Percentiles rank a stretch among this genome's conserved stretches.
phyloP scores from a whole-genome alignment of 2,888 invertebrate genomes.

The Parnassius smintheus region DNA sequence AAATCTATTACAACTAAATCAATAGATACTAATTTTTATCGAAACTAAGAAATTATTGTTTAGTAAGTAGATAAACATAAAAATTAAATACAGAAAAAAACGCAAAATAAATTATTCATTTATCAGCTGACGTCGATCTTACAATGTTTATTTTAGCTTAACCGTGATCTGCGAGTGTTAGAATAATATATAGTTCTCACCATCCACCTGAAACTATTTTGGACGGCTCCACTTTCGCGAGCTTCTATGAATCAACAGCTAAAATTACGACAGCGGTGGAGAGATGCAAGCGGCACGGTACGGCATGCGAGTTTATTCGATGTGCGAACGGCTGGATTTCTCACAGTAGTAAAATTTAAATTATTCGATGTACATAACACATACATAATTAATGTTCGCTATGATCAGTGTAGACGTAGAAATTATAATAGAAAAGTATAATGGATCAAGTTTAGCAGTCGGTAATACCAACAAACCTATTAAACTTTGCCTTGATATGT shows the following conservation, averaged over 20 bases:
- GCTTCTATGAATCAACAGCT: slow-evolving; percentile 68
- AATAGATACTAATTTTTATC: too few species aligned
- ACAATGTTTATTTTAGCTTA: slow-evolving; percentile 17
- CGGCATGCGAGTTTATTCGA: slow-evolving; percentile 52
- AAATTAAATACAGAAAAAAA: not conserved
- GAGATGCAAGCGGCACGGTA: slow-evolving; percentile 57
- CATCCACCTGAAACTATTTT: slow-evolving; percentile 60
- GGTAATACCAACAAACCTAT: slow-evolving; percentile 35
- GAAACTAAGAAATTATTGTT: too few species aligned
- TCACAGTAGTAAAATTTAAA: slow-evolving; percentile 28
- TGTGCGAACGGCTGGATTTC: slow-evolving; percentile 35
- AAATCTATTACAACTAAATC: too few species aligned
- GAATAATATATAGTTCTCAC: slow-evolving; percentile 61
- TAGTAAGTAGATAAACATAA: too few species aligned
- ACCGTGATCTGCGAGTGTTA: slow-evolving; percentile 35
- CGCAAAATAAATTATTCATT: too few species aligned
- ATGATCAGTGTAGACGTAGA: slow-evolving; percentile 52
- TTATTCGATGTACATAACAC: slow-evolving; percentile 28
- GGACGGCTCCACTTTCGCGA: slow-evolving; percentile 49
- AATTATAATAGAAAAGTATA: slow-evolving; percentile 46
- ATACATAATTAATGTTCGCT: slow-evolving; percentile 43
- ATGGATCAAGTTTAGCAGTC: slow-evolving; percentile 38
- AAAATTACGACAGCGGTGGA: slow-evolving; percentile 59
- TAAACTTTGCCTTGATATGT: too few species aligned
- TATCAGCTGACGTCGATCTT: not conserved